These are phyloP conservation scores for Enteromius radiatus DNA, from an alignment of 2,797 vertebrate genomes.

Conservation along the genomic window DNA sequence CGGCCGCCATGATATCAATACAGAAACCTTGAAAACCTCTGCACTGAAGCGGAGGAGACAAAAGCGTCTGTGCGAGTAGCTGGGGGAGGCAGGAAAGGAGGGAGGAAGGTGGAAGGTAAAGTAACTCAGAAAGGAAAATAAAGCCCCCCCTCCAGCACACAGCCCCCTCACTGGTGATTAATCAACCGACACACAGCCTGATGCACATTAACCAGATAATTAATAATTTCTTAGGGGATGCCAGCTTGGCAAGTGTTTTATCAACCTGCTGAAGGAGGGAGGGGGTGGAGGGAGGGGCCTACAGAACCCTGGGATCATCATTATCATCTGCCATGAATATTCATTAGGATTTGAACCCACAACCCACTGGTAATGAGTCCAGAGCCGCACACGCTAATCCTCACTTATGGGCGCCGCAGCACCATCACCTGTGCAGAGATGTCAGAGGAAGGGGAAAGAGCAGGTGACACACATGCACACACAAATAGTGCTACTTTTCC, in stretches of 20 bases:
- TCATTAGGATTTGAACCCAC: conserved; percentile 65
- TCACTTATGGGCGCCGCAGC: conserved; percentile 46
- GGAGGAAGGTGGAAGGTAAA: conserved; percentile 46
- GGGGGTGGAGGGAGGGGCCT: conserved; percentile 40
- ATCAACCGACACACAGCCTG: conserved; percentile 93
- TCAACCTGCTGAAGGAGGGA: conserved; percentile 81
- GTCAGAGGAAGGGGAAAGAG: conserved; percentile 36
- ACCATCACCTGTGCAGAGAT: conserved; percentile 42
- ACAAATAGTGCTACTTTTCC: conserved; percentile 1
- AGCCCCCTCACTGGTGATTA: conserved; percentile 90
- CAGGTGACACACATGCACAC: conserved; percentile 27
- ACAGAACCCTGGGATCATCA: conserved; percentile 61
- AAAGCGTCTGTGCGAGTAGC: conserved; percentile 46
- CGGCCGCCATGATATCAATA: conserved; percentile 21
- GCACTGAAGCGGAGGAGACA: conserved; percentile 43
- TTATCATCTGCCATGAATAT: conserved; percentile 64
- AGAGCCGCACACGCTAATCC: conserved; percentile 53
- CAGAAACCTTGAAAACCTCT: conserved; percentile 33
- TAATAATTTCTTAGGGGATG: conserved; percentile 98
- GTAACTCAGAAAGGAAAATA: conserved; percentile 60
- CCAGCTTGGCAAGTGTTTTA: conserved; percentile 89
- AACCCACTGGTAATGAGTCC: conserved; percentile 63
- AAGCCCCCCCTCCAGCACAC: conserved; percentile 75
- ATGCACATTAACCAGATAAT: conserved; percentile 99
- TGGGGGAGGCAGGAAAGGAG: conserved; percentile 44